Evolutionary conservation across 2,888 invertebrate genomes (phyloP).

Genomic region (Lochmaea crataegi): DNA sequence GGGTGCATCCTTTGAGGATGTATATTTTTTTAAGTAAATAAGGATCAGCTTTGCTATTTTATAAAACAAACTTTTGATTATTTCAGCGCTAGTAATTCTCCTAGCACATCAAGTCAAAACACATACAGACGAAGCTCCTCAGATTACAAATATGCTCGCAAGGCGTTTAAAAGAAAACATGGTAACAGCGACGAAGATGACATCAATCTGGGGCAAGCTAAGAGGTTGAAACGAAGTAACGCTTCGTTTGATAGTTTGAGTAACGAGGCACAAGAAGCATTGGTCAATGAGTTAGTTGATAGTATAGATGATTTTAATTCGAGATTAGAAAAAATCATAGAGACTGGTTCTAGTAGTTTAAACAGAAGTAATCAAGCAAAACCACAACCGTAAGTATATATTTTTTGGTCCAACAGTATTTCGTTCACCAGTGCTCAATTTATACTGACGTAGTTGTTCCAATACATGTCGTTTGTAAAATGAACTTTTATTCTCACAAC

Average conservation of each 20-base stretch:
- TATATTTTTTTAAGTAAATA: too few species aligned
- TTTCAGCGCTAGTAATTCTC: slow-evolving; percentile 5
- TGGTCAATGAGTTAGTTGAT: slow-evolving; percentile 29
- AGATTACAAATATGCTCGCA: background rate
- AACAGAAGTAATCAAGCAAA: background rate
- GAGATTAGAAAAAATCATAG: slow-evolving; percentile 35
- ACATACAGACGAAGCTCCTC: background rate
- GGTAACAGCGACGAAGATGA: slow-evolving; percentile 16
- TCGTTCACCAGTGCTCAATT: too few species aligned
- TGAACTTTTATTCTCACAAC: too few species aligned
- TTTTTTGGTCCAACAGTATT: too few species aligned
- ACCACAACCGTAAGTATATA: background rate
- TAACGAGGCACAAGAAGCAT: slow-evolving; percentile 31
- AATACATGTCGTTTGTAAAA: too few species aligned
- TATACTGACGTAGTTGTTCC: too few species aligned
- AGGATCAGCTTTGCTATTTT: background rate
- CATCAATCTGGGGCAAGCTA: slow-evolving; percentile 5
- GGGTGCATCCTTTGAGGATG: too few species aligned
- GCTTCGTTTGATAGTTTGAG: slow-evolving; percentile 19
- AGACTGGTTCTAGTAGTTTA: slow-evolving; percentile 4
- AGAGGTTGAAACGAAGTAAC: slow-evolving; percentile 12
- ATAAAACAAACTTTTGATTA: background rate
- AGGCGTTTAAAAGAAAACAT: slow-evolving; percentile 12
- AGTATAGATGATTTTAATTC: slow-evolving; percentile 35
- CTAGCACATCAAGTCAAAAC: background rate